Base-by-base conservation (phyloP, 2,797 vertebrate species). In the Falco naumanni region DNA sequence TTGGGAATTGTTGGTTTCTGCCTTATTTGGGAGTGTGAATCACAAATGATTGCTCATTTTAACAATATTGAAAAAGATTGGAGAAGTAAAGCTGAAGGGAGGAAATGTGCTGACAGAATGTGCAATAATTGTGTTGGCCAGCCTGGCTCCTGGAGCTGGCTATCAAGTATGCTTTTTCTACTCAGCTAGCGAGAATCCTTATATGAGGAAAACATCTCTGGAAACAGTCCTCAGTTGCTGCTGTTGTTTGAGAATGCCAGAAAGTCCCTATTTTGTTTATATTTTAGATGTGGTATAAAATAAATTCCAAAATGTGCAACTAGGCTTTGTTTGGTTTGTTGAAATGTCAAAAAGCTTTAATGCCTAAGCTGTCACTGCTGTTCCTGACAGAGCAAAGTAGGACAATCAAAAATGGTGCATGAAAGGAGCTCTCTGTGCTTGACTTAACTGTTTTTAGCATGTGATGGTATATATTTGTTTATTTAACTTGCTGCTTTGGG, bases 41-140 rank as follows among this genome's bases (percentile, higher is more conserved):
- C 96, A 96, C 6, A 25, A 77, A 89, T 96, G 93, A 97, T 96
- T 96, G 76, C 86, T 96, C 91, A 88, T 95, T 95, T 95, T 93
- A 94, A 94, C 90, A 96, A 82, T 89, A 92, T 88, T 93, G 92
- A 93, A 96, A 89, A 96, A 90, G 84, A 95, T 70, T 90, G 89
- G 90, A 97, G 90, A 88, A 87, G 85, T 74, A 90, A 82, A 54
- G 68, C 92, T 86, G 87, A 95, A 96, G 82, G 70, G 84, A 97
- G 91, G 90, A 97, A 96, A 96, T 96, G 75, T 89, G 90, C 91
- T 94, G 94, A 95, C 89, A 96, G 93, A 96, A 97, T 95, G 92
- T 93, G 93, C 90, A 93, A 31, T 95, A 78, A 96, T 96, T 92
- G 72, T 91, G 94, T 87, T 95, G 93, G 94, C 94, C 95, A 93